Base-by-base conservation (phyloP, 2,113 vertebrate species). In the Tychaedon coryphoeus region DNA sequence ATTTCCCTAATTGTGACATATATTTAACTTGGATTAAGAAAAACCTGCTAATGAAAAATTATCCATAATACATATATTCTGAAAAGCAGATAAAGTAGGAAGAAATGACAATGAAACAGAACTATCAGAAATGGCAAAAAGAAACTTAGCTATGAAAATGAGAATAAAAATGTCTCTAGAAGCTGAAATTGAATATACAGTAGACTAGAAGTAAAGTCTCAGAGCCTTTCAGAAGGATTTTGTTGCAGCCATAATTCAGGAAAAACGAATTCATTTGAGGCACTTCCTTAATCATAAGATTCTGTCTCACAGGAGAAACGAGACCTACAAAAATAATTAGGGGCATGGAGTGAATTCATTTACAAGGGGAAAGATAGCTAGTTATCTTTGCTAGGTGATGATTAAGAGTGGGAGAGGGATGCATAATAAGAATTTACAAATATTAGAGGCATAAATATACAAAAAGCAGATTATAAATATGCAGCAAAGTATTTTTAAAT, bases 351-450 rank as follows among this genome's bases (percentile, higher is more conserved):
- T 77, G 95, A 96, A 95, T 86, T 94, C 54, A 95, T 96, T 97
- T 97, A 79, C 73, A 90, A 90, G 64, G n/a, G 54, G 40, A 94
- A 88, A 96, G 93, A 96, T 95, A 97, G 94, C 93, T 94, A 96
- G 81, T 94, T 97, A 92, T 95, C 95, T 96, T 92, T 66, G 67
- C 81, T 94, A 83, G 93, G 93, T 86, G 94, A 95, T 96, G 94
- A 96, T 97, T 96, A 95, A 96, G 92, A 69, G 81, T 70, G 47
- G 79, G 62, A 95, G 75, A 96, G 92, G 92, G 95, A 92, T 93
- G 94, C 95, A 93, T 96, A 95, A 96, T 96, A 94, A 97, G 93
- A 96, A 96, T 95, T 96, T 96, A 96, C 96, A 96, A 96, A 96
- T 96, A 96, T 96, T 97, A 92, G 92, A 95, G 36, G n/a, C 91